Base-by-base conservation (phyloP, 2,797 vertebrate genomes). In the Enteromius viviparus region DNA sequence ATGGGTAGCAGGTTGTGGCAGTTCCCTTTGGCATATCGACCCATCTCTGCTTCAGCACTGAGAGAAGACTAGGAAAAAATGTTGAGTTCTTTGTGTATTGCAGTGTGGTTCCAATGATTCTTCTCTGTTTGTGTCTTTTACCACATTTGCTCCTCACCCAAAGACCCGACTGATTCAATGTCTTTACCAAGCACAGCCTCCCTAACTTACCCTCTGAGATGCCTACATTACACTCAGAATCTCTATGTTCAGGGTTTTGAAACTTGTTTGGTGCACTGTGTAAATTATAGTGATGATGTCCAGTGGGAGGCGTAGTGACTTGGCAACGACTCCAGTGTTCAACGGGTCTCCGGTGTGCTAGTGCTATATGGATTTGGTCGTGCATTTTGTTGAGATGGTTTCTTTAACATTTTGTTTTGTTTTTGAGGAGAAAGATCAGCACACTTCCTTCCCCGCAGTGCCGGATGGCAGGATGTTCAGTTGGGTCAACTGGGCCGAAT, bases 401-500 rank as follows among this genome's bases (percentile, higher is more conserved):
- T 87, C 55, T 55, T 75, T 58, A 23, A 80, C 26, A 49, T 66
- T 55, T 68, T 49, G 34, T 45, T 74, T 71, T 84, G 12, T 76
- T 72, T 82, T 81, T 77, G 74, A 68, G 47, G 3, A 23, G 75
- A 49, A 37, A 75, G 77, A 91, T 98, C 96, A 99, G 96, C 98
- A 99, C 94, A 98, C 98, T 96, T 99, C 98, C 94, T 98, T 99
- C 92, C 98, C 97, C 58, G 98, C 89, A 89, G 94, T 95, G 90
- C 93, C 96, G 23, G 96, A 87, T 34, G 97, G 97, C 93, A 98
- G 95, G 92, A 98, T 97, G 95, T 97, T 98, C 87, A 99, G 97
- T 94, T 98, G 98, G 89, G 97, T 98, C 89, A 99, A 96, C 94
- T 99, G 98, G 74, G 97, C 98, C 1, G 98, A 98, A 92, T 99